A percentile compares a stretch with the other conserved stretches of the same genome.
phyloP scores from a whole-genome alignment of 2,888 invertebrate species.

The Subacronicta megacephala region DNA sequence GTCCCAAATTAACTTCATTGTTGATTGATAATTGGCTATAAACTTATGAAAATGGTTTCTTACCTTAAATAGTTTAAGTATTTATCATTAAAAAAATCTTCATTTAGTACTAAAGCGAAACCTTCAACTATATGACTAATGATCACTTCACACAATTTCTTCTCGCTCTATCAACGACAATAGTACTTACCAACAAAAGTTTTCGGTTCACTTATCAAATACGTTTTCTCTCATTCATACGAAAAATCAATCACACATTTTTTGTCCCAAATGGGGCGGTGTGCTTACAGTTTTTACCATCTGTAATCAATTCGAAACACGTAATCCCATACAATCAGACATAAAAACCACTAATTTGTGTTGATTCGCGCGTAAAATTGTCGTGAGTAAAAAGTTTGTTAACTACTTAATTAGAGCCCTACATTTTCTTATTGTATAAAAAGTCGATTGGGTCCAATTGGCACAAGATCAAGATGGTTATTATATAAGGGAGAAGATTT shows the following conservation, averaged over 20 bases:
- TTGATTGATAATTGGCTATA: too few relatives aligned
- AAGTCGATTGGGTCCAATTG: not conserved
- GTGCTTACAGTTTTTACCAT: conserved; percentile 41
- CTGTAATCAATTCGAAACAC: conserved; percentile 42
- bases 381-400: conserved; percentile 70
- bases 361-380: conserved; percentile 84
- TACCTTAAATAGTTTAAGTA: too few relatives aligned
- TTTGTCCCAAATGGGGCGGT: conserved; percentile 31
- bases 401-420: conserved; percentile 71
- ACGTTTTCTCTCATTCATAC: conserved; percentile 43
- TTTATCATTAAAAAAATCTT: too few relatives aligned
- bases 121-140: conserved; percentile 15
- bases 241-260: conserved; percentile 47
- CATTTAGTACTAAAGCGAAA: too few relatives aligned
- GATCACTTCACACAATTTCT: conserved; percentile 28
- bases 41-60: too few relatives aligned
- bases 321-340: conserved; percentile 53
- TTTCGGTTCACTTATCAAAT: conserved; percentile 24
- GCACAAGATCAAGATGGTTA: too few relatives aligned
- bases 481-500: too few relatives aligned
- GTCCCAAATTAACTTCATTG: too few relatives aligned
- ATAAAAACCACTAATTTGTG: conserved; percentile 71
- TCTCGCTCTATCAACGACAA: conserved; percentile 20
- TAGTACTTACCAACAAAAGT: not conserved
- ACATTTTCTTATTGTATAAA: conserved; percentile 60